Evolutionary conservation across 2,888 invertebrate genomes (phyloP), one percentile per base, ranked within the genome.

Genomic region (Heliconius cydno): DNA sequence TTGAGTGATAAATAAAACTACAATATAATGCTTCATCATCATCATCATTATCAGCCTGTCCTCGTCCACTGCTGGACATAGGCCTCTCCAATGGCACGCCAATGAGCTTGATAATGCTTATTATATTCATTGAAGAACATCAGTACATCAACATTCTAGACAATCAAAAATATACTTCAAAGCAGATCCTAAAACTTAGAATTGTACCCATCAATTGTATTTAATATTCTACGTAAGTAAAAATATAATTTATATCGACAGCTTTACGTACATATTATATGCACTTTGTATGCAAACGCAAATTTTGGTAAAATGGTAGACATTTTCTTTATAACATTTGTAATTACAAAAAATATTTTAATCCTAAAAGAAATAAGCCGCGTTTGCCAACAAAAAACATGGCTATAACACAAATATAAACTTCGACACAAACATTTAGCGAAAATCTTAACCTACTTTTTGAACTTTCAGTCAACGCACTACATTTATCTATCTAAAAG

Each of bases 401-500:
- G 19, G 38, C 30, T 74, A 70, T 15, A 74, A 74, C 76, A 76
- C n/a, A 65, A 46, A 75, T 67, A 71, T 75, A 78, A 82, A 71
- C 78, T 28, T 70, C 73, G 76, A 77, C 65, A 66, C 28, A 74
- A 57, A 76, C 67, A 81, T 77, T 70, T 73, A 77, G 63, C 68
- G 28, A 79, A 75, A 73, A 68, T 25, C 63, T 71, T 70, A 74
- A 46, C 71, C 73, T 76, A 80, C 71, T 66, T 82, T 28, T 82
- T 82, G 82, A 80, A 82, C 82, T 79, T 81, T 81, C 79, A 82
- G 74, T 80, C 77, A 79, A 79, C 77, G 70, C 78, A 79, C 77
- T 81, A 80, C 57, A 60, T 80, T 52, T 57, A 79, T 34, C 46
- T 76, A 76, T 63, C 66, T 71, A 34, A 57, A 34, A 68, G 34